Evolutionary conservation across 2,888 invertebrate genomes (phyloP).

Genomic region (Trilocha varians): DNA sequence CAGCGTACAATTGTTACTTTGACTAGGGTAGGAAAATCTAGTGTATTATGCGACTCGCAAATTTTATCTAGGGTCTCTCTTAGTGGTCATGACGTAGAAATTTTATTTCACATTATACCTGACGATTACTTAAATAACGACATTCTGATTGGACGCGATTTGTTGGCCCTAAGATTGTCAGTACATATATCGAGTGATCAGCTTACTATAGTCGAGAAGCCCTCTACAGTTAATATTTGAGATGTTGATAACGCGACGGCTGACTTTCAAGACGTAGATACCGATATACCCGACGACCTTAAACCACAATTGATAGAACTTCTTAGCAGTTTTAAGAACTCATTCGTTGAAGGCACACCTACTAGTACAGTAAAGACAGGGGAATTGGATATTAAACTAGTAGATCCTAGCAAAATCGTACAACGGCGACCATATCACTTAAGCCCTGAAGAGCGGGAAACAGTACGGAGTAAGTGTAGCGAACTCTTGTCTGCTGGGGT

Average conservation of each 20-base stretch:
- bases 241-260: background rate
- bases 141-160: background rate
- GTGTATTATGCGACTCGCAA: background rate
- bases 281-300: background rate
- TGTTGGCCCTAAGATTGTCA: background rate
- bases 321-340: background rate
- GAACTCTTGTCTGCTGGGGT: slow-evolving; percentile 4
- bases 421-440: slow-evolving; percentile 5
- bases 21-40: background rate
- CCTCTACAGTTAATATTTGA: background rate
- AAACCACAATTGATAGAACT: background rate
- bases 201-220: background rate
- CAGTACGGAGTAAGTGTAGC: background rate
- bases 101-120: background rate
- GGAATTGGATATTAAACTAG: background rate
- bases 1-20: background rate
- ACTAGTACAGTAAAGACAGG: background rate
- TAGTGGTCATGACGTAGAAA: background rate
- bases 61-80: background rate
- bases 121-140: background rate
- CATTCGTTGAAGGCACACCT: slow-evolving; percentile 2
- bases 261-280: background rate
- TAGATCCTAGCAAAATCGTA: background rate
- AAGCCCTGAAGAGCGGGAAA: background rate
- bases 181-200: background rate